Conservation (phyloP, 92 coral and sea anemone species). For the Porites lobata region DNA sequence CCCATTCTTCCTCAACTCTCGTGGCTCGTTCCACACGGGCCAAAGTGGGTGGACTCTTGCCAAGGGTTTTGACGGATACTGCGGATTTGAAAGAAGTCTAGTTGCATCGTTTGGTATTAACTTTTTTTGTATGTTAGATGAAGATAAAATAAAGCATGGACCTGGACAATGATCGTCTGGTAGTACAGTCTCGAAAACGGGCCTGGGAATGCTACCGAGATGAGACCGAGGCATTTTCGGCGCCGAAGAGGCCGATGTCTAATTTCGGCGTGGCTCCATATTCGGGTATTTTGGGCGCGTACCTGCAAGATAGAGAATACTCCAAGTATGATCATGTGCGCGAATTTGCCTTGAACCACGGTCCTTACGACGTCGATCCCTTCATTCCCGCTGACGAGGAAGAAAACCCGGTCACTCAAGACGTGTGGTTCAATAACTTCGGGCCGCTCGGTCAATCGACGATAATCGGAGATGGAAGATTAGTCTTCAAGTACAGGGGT, state of each 20-base stretch:
- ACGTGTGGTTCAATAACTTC: background rate
- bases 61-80: no score
- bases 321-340: background rate
- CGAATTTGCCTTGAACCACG: no score
- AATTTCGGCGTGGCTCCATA: background rate
- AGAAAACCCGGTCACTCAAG: background rate
- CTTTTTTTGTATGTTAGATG: no score
- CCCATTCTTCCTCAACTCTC: no score
- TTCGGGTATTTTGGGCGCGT: background rate
- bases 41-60: no score
- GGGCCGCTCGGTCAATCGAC: background rate
- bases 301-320: background rate
- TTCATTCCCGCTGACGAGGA: background rate
- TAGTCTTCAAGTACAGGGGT: background rate
- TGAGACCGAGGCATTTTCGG: background rate
- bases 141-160: no score
- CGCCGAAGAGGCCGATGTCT: background rate
- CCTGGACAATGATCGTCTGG: background rate
- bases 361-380: background rate
- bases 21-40: no score
- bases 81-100: no score
- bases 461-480: background rate
- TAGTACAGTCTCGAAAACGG: background rate
- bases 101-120: no score
- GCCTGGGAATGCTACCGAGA: background rate